Percentiles rank a stretch among this genome's conserved stretches.
Conservation (phyloP, 92 coral and sea anemone species). For the Porites rus region DNA sequence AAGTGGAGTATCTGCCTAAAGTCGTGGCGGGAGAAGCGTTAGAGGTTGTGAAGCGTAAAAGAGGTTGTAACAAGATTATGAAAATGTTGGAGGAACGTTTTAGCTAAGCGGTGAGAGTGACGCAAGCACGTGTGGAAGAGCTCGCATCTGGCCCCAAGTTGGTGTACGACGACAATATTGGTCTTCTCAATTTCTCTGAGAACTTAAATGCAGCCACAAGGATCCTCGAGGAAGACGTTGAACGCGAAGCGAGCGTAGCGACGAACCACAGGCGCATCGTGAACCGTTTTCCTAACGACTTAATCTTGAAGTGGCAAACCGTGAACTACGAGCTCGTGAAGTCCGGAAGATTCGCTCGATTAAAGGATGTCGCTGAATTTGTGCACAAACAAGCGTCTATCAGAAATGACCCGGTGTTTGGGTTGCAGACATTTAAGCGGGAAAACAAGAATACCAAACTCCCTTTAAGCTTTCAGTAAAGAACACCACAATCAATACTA, state of each 20-base stretch:
- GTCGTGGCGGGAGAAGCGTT: no score
- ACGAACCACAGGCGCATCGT: constrained; percentile 36
- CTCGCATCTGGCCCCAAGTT: constrained; percentile 65
- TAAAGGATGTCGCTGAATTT: constrained; percentile 59
- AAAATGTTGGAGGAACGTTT: constrained; percentile 66
- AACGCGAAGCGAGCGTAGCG: constrained; percentile 36
- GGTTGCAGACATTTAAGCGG: constrained; percentile 21
- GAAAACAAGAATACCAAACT: constrained; percentile 46
- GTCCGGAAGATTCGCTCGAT: constrained; percentile 41
- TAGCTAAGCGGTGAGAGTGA: constrained; percentile 59
- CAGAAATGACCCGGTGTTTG: constrained; percentile 69
- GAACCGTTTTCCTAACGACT: constrained; percentile 58
- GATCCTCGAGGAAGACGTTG: constrained; percentile 56
- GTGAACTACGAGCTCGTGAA: constrained; percentile 55
- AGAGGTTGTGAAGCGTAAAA: constrained; percentile 65
- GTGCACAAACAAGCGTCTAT: constrained; percentile 70
- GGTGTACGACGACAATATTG: constrained; percentile 55
- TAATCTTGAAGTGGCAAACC: constrained; percentile 59
- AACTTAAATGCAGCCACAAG: constrained; percentile 66
- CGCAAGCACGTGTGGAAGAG: constrained; percentile 63
- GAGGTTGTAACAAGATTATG: constrained; percentile 61
- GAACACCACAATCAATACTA: constrained; percentile 43
- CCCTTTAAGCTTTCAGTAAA: constrained; percentile 25
- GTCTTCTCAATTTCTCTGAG: constrained; percentile 57
- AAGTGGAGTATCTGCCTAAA: no score